phyloP scores from a whole-genome alignment of 2,797 vertebrate genomes.

The Pangasius mekongensis region DNA sequence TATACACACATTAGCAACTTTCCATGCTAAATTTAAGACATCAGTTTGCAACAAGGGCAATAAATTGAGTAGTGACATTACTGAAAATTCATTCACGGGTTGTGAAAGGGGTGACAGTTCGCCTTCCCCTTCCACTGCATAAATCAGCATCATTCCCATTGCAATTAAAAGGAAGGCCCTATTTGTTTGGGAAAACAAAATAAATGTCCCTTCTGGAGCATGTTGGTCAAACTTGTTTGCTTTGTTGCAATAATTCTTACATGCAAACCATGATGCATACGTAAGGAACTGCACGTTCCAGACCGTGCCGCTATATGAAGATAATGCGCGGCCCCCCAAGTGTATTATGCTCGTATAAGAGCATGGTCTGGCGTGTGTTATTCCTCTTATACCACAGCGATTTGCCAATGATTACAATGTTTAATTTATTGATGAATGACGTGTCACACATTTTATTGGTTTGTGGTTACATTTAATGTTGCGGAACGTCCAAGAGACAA shows the following conservation, averaged over 20 bases:
- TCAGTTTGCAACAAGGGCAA: neutral
- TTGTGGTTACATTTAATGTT: neutral
- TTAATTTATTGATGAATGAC: neutral
- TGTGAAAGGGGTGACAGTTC: slow-evolving; percentile 4
- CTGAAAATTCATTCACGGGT: neutral
- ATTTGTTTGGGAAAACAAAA: neutral
- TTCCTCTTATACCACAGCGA: neutral
- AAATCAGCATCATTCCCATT: neutral
- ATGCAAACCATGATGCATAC: neutral
- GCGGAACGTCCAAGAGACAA: neutral
- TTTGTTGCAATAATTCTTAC: neutral
- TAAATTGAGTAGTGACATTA: neutral
- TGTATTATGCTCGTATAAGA: no score
- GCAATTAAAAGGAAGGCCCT: neutral
- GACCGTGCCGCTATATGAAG: neutral
- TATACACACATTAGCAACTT: slow-evolving; percentile 12
- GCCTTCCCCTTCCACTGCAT: neutral
- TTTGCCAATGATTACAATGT: neutral
- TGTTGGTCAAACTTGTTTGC: no score
- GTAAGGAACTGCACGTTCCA: neutral
- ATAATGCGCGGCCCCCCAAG: no score
- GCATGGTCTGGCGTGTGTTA: neutral
- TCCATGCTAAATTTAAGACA: neutral
- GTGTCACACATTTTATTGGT: neutral
- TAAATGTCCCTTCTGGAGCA: neutral